Evolutionary conservation across 2,797 vertebrate genomes (phyloP), one percentile per base, ranked within the genome.

Genomic region (Amblyopsis hoosieri): DNA sequence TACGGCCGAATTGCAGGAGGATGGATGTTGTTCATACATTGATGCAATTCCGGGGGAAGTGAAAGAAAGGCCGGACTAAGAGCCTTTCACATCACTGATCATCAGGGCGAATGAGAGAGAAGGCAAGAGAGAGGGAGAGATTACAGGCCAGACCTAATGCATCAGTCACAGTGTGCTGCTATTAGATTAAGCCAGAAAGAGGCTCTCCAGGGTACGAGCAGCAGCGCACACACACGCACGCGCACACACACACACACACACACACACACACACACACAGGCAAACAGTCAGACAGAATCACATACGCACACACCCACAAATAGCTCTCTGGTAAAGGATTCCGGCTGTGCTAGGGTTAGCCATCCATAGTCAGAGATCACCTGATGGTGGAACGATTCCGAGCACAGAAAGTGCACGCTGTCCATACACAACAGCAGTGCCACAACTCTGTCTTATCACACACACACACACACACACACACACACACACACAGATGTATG

Each of bases 151-250:
- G 84, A 83, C 76, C 85, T 89, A 91, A 92, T 91, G 89, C 87
- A 91, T 91, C 87, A 86, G 88, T 90, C 87, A 88, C 89, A 92
- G 86, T 74, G 64, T 84, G 83, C 85, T 82, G 84, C 90, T 86
- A 93, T 92, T 91, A 89, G 88, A 93, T 92, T 93, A 93, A 78
- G 77, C 82, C 79, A 70, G 85, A 89, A 77, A 85, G 78, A 84
- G 67, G 79, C 82, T 84, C 80, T 88, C 78, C 79, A 86, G 79
- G 71, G 81, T 66, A 84, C 69, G 75, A 66, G 72, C 82, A 77
- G 81, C 72, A 47, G 23, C 67, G 53, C 17, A 42, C 37, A 3
- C 23, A n/a, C 46, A 50, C 71, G 46, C 64, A n/a, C 66, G 23
- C 67, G 53, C 17, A 42, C 37, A 3, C 23, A n/a, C 46, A 50